A percentile compares a stretch with the other conserved stretches of the same genome.
Evolutionary conservation across 1,140 invertebrate species (phyloP).

Genomic region (Papilio machaon): DNA sequence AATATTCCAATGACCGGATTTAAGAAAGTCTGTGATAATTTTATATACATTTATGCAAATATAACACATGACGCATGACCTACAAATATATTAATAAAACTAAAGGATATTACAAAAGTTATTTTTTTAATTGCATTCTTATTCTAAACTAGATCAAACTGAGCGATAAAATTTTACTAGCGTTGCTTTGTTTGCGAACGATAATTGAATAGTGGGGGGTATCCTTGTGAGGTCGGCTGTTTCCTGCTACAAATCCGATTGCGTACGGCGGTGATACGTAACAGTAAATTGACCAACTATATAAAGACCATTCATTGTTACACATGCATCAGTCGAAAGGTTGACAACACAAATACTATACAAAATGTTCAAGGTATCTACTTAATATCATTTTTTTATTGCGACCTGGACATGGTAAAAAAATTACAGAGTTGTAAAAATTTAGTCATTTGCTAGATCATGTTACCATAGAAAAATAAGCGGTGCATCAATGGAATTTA

Average conservation of each 20-base stretch:
- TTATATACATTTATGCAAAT: not conserved
- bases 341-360: conserved; percentile 26
- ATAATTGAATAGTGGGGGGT: conserved; percentile 5
- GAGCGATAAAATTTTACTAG: conserved; percentile 21
- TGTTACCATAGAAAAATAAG: not conserved
- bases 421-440: not conserved
- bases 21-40: not conserved
- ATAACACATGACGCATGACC: not conserved
- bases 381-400: conserved; percentile 10
- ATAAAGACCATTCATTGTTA: conserved; percentile 32
- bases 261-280: conserved; percentile 30
- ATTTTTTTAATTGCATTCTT: conserved; percentile 27
- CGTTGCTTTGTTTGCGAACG: conserved; percentile 3
- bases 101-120: conserved; percentile 24
- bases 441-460: not conserved
- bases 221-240: conserved; percentile 30
- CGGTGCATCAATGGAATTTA: not conserved
- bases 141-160: conserved; percentile 28
- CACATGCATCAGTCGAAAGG: conserved; percentile 36
- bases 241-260: conserved; percentile 37
- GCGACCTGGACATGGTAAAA: not conserved
- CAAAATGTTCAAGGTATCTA: conserved; percentile 34
- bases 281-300: conserved; percentile 24
- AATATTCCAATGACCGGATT: not conserved
- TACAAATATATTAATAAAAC: conserved; percentile 10